These are phyloP conservation scores for Takifugu flavidus DNA, from an alignment of 2,113 vertebrate genomes.

Conservation along the genomic window DNA sequence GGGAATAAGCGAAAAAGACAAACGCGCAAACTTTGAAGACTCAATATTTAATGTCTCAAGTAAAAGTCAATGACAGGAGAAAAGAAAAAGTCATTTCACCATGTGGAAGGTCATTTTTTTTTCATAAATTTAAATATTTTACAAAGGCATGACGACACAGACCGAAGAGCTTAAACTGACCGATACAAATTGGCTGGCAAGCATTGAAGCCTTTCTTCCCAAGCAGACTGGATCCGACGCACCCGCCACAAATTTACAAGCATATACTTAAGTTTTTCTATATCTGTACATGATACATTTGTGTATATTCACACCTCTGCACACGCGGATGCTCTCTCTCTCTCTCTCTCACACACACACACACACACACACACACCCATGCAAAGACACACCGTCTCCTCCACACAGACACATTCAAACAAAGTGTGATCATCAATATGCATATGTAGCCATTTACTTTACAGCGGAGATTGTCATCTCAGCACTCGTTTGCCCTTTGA, in stretches of 20 bases:
- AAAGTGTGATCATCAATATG: constrained; percentile 62
- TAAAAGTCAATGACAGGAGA: constrained; percentile 78
- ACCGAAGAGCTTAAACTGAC: constrained; percentile 76
- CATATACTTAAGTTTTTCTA: constrained; percentile 78
- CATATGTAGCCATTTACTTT: constrained; percentile 70
- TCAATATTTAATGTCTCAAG: constrained; percentile 82
- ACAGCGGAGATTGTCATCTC: constrained; percentile 77
- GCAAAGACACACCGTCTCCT: constrained; percentile 35
- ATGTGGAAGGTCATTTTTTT: constrained; percentile 76
- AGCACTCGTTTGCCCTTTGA: constrained; percentile 51
- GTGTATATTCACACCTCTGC: constrained; percentile 47
- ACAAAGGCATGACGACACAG: constrained; percentile 84
- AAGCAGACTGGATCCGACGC: constrained; percentile 79
- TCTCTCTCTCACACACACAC: constrained; percentile 48
- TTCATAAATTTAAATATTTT: constrained; percentile 78
- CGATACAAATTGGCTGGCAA: constrained; percentile 80
- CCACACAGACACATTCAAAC: constrained; percentile 61
- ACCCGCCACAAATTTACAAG: constrained; percentile 84
- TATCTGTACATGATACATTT: constrained; percentile 77
- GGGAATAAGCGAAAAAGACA: constrained; percentile 21
- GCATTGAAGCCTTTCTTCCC: constrained; percentile 79
- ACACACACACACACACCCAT: constrained; percentile 18
- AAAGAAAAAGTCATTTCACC: constrained; percentile 72
- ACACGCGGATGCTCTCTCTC: constrained; percentile 18
- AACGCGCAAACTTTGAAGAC: constrained; percentile 58